Evolutionary conservation across 1,140 invertebrate genomes (phyloP), one percentile per base, ranked within the genome.

Genomic region (Dolichoris vasculosae): DNA sequence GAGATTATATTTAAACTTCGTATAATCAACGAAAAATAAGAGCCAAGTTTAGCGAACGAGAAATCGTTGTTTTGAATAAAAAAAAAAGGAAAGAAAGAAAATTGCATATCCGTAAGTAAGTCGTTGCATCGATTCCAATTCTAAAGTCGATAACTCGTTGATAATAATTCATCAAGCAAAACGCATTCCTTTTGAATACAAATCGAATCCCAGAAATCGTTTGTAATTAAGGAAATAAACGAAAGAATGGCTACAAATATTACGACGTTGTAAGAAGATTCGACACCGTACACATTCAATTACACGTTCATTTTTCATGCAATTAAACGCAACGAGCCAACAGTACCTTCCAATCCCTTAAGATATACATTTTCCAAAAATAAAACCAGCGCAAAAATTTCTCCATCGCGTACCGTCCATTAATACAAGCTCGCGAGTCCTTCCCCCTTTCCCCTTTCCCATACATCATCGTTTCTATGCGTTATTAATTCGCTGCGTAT

Each of bases 401-500:
- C 35, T 40, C 13, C 9, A 71, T 71, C 35, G 26, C 38, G 23
- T 71, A 26, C 1, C 67, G 2, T 23, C 67, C 32, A 40, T 69
- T 69, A 46, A 13, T 46, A 69, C 9, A 38, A 38, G 15, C 59
- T 30, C 63, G 20, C 78, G 40, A 67, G 9, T 35, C 35, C 26
- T 35, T 35, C 59, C 77, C 20, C 32, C 0, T 46, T 9, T 26
- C 2, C 26, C 15, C 76, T 59, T 9, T 17, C 23, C 63, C n/a
- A 30, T 20, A 63, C 77, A 79, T 40, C 77, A 43, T 38, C 20
- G 32, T 59, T 40, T n/a, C 63, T 23, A n/a, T 48, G n/a, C 30
- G 59, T 81, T 69, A 81, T 69, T 81, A 81, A 81, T 81, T 81
- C 63, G 23, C 20, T 8, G 63, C 55, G 69, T 55, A 79, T 64